phyloP scores from a whole-genome alignment of 2,888 invertebrate genomes.

The Tolmerus cingulatus region DNA sequence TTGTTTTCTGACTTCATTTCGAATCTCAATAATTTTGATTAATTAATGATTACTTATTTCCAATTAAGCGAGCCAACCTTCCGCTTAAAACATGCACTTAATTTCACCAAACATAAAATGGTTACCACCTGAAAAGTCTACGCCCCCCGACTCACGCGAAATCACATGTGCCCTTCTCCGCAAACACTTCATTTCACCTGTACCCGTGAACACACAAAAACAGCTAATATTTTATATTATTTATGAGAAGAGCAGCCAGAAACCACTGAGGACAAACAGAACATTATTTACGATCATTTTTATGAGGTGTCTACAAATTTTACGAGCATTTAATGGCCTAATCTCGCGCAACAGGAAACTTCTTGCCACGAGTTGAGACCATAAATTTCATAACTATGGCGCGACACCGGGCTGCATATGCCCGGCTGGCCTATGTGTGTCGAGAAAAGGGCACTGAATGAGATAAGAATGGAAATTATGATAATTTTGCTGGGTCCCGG shows the following conservation, averaged over 20 bases:
- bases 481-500: not conserved
- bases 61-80: not conserved
- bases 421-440: not conserved
- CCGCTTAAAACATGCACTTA: not conserved
- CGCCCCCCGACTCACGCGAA: not conserved
- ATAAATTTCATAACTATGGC: conserved; percentile 47
- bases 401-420: conserved; percentile 3
- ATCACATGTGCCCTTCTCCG: not conserved
- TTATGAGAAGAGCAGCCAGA: not conserved
- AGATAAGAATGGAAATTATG: conserved; percentile 13
- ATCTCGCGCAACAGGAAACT: conserved; percentile 47
- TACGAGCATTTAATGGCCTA: conserved; percentile 63
- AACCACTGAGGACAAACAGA: conserved; percentile 43
- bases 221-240: conserved; percentile 28
- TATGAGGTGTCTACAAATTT: conserved; percentile 65
- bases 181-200: not conserved
- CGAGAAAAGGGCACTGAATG: not conserved
- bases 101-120: not conserved
- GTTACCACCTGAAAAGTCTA: not conserved
- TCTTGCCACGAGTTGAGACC: conserved; percentile 42
- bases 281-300: conserved; percentile 63
- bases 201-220: not conserved
- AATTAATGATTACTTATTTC: not conserved
- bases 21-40: not conserved
- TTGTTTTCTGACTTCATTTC: not conserved